Base-by-base conservation (phyloP, 2,888 invertebrate species). In the Leptinotarsa rubiginosa region DNA sequence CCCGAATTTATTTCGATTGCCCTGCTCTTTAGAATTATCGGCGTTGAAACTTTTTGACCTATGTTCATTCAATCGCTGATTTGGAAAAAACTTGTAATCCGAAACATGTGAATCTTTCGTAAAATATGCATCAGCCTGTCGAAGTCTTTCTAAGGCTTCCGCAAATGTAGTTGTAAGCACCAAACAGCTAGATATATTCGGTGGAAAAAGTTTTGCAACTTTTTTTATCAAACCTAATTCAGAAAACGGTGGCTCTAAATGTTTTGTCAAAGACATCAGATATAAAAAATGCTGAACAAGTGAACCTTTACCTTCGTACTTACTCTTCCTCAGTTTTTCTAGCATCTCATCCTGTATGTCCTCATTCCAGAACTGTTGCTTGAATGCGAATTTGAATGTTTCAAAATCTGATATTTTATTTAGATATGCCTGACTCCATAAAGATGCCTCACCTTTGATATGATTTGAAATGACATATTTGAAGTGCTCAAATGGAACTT, bases 331-430 rank as follows among this genome's bases (percentile, higher is more conserved):
- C 2, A 41, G 49, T 54, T 68, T 68, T 7, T 68, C 68, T 13
- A 10, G n/a, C 31, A 68, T 31, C 22, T 54, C 68, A 12, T 50
- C 41, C 5, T 68, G 68, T 25, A 52, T 68, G 15, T 54, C 41
- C 25, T 68, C 56, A 54, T 54, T 25, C 68, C 68, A 54, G 25
- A 68, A 54, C 18, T 68, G 68, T 68, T 52, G 52, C 20, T 16
- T 52, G 49, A 68, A 68, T 52, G 52, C 68, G 12, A 12, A 16
- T 54, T 68, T 68, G 31, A 54, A 54, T 31, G 52, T n/a, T 22
- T 31, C 10, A 13, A 68, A 68, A 20, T 64, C 64, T 10, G n/a
- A 15, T 4, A 64, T 16, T 31, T 16, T 25, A 25, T 64, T 25
- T 64, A 67, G 13, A n/a, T 16, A 49, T 50, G 7, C 49, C 18